A percentile compares a stretch with the other conserved stretches of the same genome.
Evolutionary conservation across 2,113 vertebrate genomes (phyloP).

Genomic region (Baryphthengus martii): DNA sequence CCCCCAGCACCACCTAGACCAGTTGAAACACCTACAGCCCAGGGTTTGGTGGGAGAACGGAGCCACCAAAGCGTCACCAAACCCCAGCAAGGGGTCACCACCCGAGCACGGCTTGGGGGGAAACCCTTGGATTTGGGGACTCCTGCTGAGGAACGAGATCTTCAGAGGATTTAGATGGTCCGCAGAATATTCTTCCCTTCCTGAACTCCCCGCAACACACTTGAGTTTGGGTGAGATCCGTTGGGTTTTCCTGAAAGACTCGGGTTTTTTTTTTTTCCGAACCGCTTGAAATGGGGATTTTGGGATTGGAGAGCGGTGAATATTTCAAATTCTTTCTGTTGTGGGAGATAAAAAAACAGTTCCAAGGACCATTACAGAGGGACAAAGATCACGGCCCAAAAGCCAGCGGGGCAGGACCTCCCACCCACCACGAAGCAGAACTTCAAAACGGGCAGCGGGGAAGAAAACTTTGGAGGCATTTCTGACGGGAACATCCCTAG

Average conservation of each 20-base stretch:
- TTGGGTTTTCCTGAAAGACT: not conserved
- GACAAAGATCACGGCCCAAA: no score
- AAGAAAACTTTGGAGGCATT: not conserved
- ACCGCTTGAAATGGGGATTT: not conserved
- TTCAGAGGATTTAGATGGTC: not conserved
- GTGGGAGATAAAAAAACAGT: not conserved
- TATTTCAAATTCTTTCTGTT: not conserved
- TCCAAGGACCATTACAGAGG: no score
- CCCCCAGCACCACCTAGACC: fast-evolving
- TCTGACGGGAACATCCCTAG: not conserved
- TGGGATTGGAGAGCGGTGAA: not conserved
- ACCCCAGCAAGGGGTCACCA: not conserved
- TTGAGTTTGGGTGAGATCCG: not conserved
- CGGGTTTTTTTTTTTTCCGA: not conserved
- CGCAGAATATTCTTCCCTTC: not conserved
- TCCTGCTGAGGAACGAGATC: not conserved
- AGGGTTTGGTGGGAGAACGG: not conserved
- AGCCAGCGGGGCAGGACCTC: not conserved
- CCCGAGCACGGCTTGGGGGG: not conserved
- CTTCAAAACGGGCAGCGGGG: not conserved
- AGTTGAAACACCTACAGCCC: not conserved
- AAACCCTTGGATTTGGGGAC: not conserved
- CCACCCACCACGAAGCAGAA: not conserved
- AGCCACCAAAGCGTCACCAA: not conserved
- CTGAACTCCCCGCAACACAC: not conserved